These are phyloP conservation scores for Montipora cactus DNA, from an alignment of 64 coral and sea anemone genomes.

Conservation along the genomic window DNA sequence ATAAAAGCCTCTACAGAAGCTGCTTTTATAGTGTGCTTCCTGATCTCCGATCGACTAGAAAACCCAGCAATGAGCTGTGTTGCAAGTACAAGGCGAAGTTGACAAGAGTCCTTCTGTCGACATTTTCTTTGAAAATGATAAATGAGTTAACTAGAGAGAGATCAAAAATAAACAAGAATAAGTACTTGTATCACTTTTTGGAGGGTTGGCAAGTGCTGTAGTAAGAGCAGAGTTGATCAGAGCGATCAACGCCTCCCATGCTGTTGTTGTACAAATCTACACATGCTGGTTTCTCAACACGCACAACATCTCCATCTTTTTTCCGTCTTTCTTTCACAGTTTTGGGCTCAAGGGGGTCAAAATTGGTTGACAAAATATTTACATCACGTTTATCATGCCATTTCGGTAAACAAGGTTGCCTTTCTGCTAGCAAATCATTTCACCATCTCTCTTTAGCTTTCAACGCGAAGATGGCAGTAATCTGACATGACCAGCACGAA, in stretches of 20 bases:
- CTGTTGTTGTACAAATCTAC: constrained; percentile 50
- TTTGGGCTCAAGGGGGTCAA: constrained; percentile 33
- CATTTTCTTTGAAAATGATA: not conserved
- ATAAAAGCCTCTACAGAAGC: not conserved
- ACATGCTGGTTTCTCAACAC: constrained; percentile 35
- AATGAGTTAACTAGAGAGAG: constrained; percentile 31
- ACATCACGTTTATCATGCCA: constrained; percentile 27
- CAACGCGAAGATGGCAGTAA: not conserved
- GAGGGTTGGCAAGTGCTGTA: constrained; percentile 22
- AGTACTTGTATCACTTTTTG: constrained; percentile 47
- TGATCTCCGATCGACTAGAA: not conserved
- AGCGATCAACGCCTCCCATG: constrained; percentile 25
- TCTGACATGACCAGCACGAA: constrained; percentile 5
- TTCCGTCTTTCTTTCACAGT: constrained; percentile 2
- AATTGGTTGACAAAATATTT: constrained; percentile 36
- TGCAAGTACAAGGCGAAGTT: constrained; percentile 26
- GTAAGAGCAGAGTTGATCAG: constrained; percentile 52
- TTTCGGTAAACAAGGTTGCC: constrained; percentile 8
- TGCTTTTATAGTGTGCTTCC: constrained; percentile 24
- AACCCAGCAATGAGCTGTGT: constrained; percentile 42
- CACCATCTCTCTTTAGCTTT: constrained; percentile 4
- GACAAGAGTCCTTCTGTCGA: not conserved
- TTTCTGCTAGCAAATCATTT: constrained; percentile 12
- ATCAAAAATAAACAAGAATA: constrained; percentile 46
- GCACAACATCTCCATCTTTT: not conserved